Conservation (phyloP, 2,888 invertebrate genomes). For the Drosophila planitibia region DNA sequence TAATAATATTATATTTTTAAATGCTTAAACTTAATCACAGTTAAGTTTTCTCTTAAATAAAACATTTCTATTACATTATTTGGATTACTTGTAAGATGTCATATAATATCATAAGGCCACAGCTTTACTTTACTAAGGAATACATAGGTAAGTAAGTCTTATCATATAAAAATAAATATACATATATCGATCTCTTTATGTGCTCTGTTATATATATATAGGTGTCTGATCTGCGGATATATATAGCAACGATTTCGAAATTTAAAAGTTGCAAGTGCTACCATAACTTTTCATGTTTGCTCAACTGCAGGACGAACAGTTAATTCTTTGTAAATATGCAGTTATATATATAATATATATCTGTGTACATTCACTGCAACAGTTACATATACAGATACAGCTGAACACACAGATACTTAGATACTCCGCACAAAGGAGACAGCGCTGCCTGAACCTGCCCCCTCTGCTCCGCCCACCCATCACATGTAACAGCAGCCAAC, state of each 20-base stretch:
- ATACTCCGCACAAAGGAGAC: constrained; percentile 50
- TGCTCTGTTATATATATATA: neutral
- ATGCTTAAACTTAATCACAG: neutral
- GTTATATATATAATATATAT: constrained; percentile 8
- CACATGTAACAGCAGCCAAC: constrained; percentile 53
- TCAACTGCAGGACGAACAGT: constrained; percentile 11
- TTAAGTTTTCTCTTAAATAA: neutral
- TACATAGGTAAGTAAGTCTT: too few species aligned
- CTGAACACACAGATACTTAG: constrained; percentile 13
- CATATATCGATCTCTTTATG: neutral
- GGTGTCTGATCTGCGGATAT: neutral
- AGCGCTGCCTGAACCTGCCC: neutral
- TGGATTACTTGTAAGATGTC: neutral
- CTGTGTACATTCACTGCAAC: neutral
- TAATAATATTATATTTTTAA: neutral
- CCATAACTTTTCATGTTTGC: constrained; percentile 25
- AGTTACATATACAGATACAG: constrained; percentile 7
- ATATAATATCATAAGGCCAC: too few species aligned
- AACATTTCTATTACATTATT: neutral
- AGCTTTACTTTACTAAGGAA: neutral
- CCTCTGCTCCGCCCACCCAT: neutral
- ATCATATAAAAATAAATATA: neutral
- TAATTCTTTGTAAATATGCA: constrained; percentile 32
- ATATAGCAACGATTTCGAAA: neutral
- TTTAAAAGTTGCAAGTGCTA: constrained; percentile 14